phyloP scores from a whole-genome alignment of 2,888 invertebrate genomes.

The Caenorhabditis becei region DNA sequence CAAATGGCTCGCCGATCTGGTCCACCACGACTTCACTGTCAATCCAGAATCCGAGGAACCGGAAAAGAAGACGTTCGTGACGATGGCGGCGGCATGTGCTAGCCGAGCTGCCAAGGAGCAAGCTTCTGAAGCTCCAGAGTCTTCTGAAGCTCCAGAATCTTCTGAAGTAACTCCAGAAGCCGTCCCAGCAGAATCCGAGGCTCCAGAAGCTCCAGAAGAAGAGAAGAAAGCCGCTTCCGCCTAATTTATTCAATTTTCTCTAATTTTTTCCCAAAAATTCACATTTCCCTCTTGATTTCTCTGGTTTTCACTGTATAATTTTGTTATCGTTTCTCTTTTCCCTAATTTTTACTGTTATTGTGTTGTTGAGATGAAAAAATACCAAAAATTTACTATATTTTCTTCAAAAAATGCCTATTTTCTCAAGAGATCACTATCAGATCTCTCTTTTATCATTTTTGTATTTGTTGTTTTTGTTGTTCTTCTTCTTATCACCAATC shows the following conservation, averaged over 20 bases:
- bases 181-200: too few relatives aligned
- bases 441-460: too few relatives aligned
- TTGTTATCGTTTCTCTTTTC: not conserved
- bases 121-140: slow-evolving; percentile 15
- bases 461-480: too few relatives aligned
- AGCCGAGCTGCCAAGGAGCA: slow-evolving; percentile 35
- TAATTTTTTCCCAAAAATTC: too few relatives aligned
- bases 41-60: slow-evolving; percentile 67
- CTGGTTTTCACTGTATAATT: slow-evolving; percentile 11
- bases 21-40: slow-evolving; percentile 72
- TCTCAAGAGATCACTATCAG: too few relatives aligned
- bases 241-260: not conserved
- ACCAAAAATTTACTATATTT: too few relatives aligned
- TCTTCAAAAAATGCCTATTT: too few relatives aligned
- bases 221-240: too few relatives aligned
- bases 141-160: slow-evolving; percentile 7
- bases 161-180: slow-evolving; percentile 9
- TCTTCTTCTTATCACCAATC: too few relatives aligned
- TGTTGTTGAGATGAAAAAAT: too few relatives aligned
- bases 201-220: slow-evolving; percentile 6
- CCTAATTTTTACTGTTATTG: not conserved
- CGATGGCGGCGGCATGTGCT: slow-evolving; percentile 66
- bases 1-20: slow-evolving; percentile 76
- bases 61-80: slow-evolving; percentile 62
- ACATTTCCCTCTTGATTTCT: too few relatives aligned